These are phyloP conservation scores for Zootermopsis nevadensis DNA, from an alignment of 2,888 invertebrate genomes.

Conservation along the genomic window DNA sequence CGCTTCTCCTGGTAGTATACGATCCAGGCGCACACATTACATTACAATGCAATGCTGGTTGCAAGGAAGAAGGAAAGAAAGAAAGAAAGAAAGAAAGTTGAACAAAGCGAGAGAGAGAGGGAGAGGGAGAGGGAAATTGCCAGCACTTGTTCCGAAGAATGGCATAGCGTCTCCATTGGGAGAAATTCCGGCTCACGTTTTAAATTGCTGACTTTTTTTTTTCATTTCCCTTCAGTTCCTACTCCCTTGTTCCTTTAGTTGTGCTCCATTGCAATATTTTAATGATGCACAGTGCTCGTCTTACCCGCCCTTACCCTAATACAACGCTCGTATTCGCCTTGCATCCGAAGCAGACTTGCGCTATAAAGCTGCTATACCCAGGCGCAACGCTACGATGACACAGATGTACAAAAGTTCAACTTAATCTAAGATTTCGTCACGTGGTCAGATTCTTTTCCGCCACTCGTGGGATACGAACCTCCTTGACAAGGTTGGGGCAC, in stretches of 20 bases:
- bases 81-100: neutral
- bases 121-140: constrained; percentile 35
- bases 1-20: constrained; percentile 43
- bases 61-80: neutral
- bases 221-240: constrained; percentile 53
- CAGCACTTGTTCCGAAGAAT: constrained; percentile 45
- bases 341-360: too few relatives aligned
- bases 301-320: neutral
- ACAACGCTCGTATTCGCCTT: too few relatives aligned
- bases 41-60: constrained; percentile 51
- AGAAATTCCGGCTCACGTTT: constrained; percentile 58
- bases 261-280: constrained; percentile 26
- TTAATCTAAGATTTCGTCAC: too few relatives aligned
- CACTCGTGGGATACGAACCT: too few relatives aligned
- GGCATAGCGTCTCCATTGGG: constrained; percentile 54
- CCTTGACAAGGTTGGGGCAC: too few relatives aligned
- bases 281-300: constrained; percentile 14
- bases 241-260: constrained; percentile 3
- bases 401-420: too few relatives aligned
- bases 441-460: too few relatives aligned
- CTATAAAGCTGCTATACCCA: too few relatives aligned
- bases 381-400: too few relatives aligned
- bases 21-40: constrained; percentile 46
- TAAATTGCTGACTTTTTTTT: constrained; percentile 58
- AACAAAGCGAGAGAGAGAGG: neutral